Conservation (phyloP, 2,113 vertebrate genomes). For the Fulmarus glacialis region DNA sequence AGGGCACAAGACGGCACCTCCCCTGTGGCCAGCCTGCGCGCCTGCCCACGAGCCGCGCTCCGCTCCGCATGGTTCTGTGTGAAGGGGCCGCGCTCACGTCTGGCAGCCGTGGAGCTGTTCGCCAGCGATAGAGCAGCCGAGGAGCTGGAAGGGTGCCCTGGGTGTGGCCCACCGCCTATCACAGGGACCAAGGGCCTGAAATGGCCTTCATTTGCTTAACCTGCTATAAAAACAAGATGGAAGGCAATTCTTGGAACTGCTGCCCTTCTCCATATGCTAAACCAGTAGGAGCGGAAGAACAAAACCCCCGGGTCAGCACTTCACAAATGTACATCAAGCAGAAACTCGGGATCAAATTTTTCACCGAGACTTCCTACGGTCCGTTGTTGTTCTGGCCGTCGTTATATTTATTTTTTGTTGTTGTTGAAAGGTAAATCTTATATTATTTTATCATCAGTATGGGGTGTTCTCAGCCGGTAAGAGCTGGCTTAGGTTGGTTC, state of each 20-base stretch:
- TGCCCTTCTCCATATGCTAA: neutral
- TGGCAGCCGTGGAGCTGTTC: neutral
- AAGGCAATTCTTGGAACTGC: neutral
- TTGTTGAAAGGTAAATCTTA: neutral
- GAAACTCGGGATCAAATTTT: neutral
- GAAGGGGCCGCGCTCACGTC: rapidly evolving
- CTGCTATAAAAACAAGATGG: neutral
- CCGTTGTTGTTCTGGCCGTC: neutral
- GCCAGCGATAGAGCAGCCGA: neutral
- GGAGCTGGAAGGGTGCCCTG: slow-evolving; percentile 30
- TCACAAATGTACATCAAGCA: neutral
- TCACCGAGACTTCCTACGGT: neutral
- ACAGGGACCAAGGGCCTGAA: rapidly evolving
- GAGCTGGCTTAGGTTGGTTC: neutral
- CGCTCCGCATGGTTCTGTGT: rapidly evolving
- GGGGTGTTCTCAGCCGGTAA: neutral
- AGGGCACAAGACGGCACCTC: neutral
- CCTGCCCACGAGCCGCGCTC: rapidly evolving
- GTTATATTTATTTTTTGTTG: neutral
- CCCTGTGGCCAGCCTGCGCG: neutral
- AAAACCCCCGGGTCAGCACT: neutral
- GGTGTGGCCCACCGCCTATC: neutral
- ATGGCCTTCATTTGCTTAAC: neutral
- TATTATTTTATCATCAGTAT: rapidly evolving
- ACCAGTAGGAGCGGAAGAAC: neutral